Percentiles rank a stretch among this genome's conserved stretches.
phyloP scores from a whole-genome alignment of 2,113 vertebrate species.

The Hymenochirus boettgeri region DNA sequence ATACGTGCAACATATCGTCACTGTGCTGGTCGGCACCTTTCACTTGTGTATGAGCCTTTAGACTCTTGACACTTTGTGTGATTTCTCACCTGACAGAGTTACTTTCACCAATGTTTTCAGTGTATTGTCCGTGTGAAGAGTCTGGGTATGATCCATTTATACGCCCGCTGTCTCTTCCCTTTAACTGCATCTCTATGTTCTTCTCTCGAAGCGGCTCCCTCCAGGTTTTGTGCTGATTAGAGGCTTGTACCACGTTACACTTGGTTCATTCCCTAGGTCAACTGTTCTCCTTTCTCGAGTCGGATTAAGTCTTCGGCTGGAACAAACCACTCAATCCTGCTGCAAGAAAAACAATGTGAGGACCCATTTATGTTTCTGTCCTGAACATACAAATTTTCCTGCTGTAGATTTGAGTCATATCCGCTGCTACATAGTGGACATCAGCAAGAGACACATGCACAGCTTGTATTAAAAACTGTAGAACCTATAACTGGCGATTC shows the following conservation, averaged over 20 bases:
- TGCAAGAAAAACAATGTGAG: no score
- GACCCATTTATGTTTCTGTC: no score
- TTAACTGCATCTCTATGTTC: conserved; percentile 61
- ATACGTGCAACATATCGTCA: no score
- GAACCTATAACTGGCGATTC: no score
- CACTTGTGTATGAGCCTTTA: no score
- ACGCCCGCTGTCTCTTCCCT: accelerated
- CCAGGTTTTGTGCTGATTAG: conserved; percentile 59
- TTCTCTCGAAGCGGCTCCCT: conserved; percentile 76
- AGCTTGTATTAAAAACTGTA: no score
- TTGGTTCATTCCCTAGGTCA: conserved; percentile 3
- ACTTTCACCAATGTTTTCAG: conserved; percentile 49
- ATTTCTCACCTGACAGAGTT: conserved; percentile 73
- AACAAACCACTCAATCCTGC: conserved; percentile 80
- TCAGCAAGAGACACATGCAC: no score
- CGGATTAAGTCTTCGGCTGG: conserved; percentile 58
- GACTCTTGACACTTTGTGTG: no score
- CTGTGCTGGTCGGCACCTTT: no score
- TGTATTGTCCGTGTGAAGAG: neutral
- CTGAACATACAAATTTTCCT: no score
- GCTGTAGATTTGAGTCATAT: no score
- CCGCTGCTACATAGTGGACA: no score
- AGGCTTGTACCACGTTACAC: conserved; percentile 68
- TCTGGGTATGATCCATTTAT: neutral
- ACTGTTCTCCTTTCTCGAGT: conserved; percentile 74